Base-by-base conservation (phyloP, 2,113 vertebrate genomes). In the Gymnocephalus cernua region DNA sequence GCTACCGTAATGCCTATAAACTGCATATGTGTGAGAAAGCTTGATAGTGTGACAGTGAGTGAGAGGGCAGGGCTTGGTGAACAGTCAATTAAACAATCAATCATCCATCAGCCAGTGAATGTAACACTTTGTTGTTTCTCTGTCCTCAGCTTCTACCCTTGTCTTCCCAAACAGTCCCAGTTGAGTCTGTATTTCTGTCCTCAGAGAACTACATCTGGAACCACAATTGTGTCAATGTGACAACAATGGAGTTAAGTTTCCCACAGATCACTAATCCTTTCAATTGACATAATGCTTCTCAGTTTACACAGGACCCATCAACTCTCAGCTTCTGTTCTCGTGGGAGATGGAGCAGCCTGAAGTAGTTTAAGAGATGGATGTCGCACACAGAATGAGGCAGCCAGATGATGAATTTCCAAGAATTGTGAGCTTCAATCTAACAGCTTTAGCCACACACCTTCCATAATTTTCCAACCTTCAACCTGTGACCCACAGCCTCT, bases 251-350 rank as follows among this genome's bases (percentile, higher is more conserved):
- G 64, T 92, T 86, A 45, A 44, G 79, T 93, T 94, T 86, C 83
- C 88, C 80, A 59, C 77, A 81, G 86, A 90, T 87, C 87, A 79
- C 86, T 81, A 88, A 88, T 74, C 71, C 85, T 88, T 91, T 90
- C 87, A 92, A 90, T 90, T 89, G 64, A 69, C 86, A 89, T 91
- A 74, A 64, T 3, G 63, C 85, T 80, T 73, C 89, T 92, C 86
- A 68, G 72, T 90, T 91, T 90, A 90, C 90, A 85, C 45, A 38
- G 38, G 56, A 79, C 27, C 29, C 29, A 32, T 64, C 47, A n/a
- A 41, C 81, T 77, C 76, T 72, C 68, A 32, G 44, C 76, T 73
- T 74, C 62, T 66, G 38, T 54, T 80, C 41, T 63, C 80, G 35
- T 41, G 59, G 65, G 78, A 85, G 67, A 70, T 14, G 45, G 32